Conservation (phyloP, 2,797 vertebrate species). For the Enteromius anoplus region DNA sequence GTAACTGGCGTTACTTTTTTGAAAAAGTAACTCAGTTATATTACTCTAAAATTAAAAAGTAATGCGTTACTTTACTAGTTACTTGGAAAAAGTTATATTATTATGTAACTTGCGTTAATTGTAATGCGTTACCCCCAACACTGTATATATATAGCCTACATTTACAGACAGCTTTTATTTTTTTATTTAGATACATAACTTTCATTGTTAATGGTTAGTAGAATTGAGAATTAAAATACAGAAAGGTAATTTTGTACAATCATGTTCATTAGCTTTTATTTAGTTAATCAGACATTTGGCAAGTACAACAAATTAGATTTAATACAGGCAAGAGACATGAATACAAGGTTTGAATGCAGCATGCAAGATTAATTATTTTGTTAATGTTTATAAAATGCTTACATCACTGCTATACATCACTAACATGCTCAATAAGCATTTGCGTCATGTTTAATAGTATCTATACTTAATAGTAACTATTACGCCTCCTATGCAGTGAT, state of each 20-base stretch:
- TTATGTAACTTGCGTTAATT: too few species aligned
- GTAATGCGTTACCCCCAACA: too few species aligned
- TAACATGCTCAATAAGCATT: not conserved
- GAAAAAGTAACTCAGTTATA: too few species aligned
- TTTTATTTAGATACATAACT: not conserved
- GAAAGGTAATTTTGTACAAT: not conserved
- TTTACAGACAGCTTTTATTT: not conserved
- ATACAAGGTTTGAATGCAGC: not conserved
- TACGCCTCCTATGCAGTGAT: not conserved
- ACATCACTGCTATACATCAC: not conserved
- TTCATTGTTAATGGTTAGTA: not conserved
- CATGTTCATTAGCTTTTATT: slow-evolving; percentile 23
- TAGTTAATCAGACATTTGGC: not conserved
- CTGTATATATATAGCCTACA: too few species aligned
- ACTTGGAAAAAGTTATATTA: too few species aligned
- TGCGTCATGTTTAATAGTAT: not conserved
- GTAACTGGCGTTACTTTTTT: too few species aligned
- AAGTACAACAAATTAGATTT: not conserved
- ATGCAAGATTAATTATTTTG: not conserved
- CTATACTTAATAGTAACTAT: not conserved
- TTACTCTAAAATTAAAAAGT: too few species aligned
- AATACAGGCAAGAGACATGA: not conserved
- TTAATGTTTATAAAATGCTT: not conserved
- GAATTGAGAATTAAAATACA: not conserved
- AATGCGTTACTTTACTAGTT: too few species aligned